Conservation (phyloP, 1,140 invertebrate species). For the Nautilus pompilius region DNA sequence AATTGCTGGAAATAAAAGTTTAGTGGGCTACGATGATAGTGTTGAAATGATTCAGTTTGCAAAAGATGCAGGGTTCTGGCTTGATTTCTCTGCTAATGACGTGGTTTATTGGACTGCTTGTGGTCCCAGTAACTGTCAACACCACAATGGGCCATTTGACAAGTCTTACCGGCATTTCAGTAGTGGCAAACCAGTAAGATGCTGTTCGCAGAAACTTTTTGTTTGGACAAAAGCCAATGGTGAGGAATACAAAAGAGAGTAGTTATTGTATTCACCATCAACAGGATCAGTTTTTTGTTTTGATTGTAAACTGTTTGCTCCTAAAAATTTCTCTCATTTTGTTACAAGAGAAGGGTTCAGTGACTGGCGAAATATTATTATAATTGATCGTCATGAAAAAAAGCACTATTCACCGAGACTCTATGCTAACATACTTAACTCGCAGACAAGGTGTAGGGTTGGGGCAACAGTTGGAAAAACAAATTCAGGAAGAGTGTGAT, state of each 20-base stretch:
- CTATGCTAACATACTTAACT: constrained; percentile 26
- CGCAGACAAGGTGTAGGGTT: constrained; percentile 16
- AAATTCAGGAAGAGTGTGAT: constrained; percentile 13
- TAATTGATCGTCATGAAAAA: constrained; percentile 14
- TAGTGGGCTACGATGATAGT: no score
- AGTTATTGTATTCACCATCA: constrained; percentile 22
- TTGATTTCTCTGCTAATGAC: constrained; percentile 1
- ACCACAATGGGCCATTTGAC: background rate
- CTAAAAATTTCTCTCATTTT: constrained; percentile 13
- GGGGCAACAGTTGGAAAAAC: constrained; percentile 15
- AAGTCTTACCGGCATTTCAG: background rate
- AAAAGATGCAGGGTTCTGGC: background rate
- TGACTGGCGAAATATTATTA: constrained; percentile 15
- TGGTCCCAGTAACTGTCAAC: background rate
- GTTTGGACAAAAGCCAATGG: constrained; percentile 12
- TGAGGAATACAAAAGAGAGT: constrained; percentile 11
- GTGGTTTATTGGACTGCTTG: background rate
- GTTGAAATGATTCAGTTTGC: background rate
- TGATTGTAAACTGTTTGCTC: constrained; percentile 24
- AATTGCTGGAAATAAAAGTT: no score
- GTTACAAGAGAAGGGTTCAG: constrained; percentile 11
- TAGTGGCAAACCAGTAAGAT: background rate
- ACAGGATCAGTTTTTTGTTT: constrained; percentile 21
- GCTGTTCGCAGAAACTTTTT: constrained; percentile 15
- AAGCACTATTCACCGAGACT: constrained; percentile 14